These are phyloP conservation scores for Conger conger DNA, from an alignment of 2,113 vertebrate species.

Conservation along the genomic window DNA sequence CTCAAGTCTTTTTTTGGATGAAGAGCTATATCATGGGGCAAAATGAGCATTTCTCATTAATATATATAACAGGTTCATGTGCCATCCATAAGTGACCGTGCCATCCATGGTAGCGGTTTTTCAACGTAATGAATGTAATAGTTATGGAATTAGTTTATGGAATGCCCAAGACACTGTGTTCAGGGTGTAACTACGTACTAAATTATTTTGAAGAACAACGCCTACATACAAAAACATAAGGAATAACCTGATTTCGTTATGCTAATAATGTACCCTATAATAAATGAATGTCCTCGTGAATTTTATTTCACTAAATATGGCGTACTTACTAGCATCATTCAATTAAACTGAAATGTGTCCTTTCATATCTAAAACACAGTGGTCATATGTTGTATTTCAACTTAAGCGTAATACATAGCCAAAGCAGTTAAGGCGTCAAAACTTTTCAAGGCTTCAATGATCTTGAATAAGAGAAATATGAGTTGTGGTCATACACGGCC, in stretches of 20 bases:
- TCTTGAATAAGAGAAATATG: background rate
- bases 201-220: slow-evolving; percentile 19
- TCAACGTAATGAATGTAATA: slow-evolving; percentile 8
- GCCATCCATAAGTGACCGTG: background rate
- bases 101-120: background rate
- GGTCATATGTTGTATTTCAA: slow-evolving; percentile 34
- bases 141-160: slow-evolving; percentile 19
- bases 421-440: no score
- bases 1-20: slow-evolving; percentile 1
- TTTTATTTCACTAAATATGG: slow-evolving; percentile 37
- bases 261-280: slow-evolving; percentile 46
- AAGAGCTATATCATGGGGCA: background rate
- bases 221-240: slow-evolving; percentile 10
- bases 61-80: background rate
- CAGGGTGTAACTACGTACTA: background rate
- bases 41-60: slow-evolving; percentile 5
- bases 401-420: slow-evolving; percentile 23
- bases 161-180: background rate
- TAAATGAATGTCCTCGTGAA: slow-evolving; percentile 41
- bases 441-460: background rate
- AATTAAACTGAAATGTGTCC: slow-evolving; percentile 30
- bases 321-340: slow-evolving; percentile 22
- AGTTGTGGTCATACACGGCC: background rate
- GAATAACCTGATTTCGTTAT: slow-evolving; percentile 43
- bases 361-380: slow-evolving; percentile 48